Evolutionary conservation across 2,888 invertebrate genomes (phyloP), one percentile per base, ranked within the genome.

Genomic region (Cheilosia grossa): DNA sequence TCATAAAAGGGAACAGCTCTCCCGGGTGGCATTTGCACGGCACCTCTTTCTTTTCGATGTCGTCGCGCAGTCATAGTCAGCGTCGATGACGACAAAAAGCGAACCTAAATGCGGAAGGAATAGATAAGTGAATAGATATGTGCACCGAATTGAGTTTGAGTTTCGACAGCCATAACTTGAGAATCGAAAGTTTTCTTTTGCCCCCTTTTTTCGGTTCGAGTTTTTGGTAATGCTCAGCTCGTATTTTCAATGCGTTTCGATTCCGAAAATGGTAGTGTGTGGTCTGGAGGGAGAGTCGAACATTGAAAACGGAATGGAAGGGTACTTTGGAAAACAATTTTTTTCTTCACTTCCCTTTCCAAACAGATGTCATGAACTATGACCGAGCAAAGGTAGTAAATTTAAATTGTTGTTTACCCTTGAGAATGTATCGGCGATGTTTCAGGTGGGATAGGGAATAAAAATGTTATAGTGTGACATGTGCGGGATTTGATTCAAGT

Each of bases 131-230:
- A 61, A 77, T 58, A 80, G 85, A 85, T 85, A 85, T 40, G 49
- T 74, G 21, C 27, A 59, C 24, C 24, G 75, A 81, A 81, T 85
- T 67, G 80, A 85, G 85, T 81, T 85, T 67, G 80, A 85, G 85
- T 81, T 85, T 85, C 85, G 77, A 80, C 80, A 73, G 75, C 85
- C 72, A 81, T 85, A 81, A 85, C 85, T 85, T 85, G 75, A 85
- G 85, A 85, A 85, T 85, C 81, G 80, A 80, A 81, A 85, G 85
- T 63, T 70, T 67, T 42, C 53, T 66, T 56, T 44, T 40, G 13
- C 42, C 30, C 54, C 54, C 42, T 30, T 21, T 44, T 73, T 27
- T 24, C 42, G 17, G n/a, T 27, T 66, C 47, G 33, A 24, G 56
- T 56, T 64, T 49, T 58, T 10, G 73, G 63, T 73, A 40, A 56